These are phyloP conservation scores for Sander vitreus DNA, from an alignment of 2,113 vertebrate species.

Conservation along the genomic window DNA sequence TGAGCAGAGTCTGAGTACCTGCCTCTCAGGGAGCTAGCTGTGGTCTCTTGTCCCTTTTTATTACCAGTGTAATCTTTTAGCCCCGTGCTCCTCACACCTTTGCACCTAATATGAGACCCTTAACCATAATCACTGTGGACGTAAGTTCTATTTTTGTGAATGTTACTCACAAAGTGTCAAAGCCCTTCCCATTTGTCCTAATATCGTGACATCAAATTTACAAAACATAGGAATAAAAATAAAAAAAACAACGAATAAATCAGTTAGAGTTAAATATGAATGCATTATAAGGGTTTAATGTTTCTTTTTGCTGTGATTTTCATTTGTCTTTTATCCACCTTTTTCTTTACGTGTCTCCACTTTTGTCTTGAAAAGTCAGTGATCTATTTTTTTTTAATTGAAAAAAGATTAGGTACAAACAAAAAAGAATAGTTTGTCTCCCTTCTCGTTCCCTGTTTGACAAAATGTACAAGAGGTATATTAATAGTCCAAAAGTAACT, in stretches of 20 bases:
- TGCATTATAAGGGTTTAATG: constrained; percentile 74
- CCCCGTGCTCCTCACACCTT: constrained; percentile 79
- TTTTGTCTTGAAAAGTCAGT: constrained; percentile 88
- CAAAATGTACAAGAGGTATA: constrained; percentile 82
- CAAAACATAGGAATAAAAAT: constrained; percentile 67
- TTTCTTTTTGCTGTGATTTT: constrained; percentile 79
- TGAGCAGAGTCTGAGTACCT: constrained; percentile 65
- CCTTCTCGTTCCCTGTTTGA: constrained; percentile 72
- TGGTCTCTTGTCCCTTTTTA: constrained; percentile 79
- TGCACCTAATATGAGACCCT: constrained; percentile 83
- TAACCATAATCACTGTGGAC: constrained; percentile 86
- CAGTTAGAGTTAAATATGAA: constrained; percentile 64
- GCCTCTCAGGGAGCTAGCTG: constrained; percentile 85
- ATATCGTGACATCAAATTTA: constrained; percentile 79
- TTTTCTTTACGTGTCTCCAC: constrained; percentile 75
- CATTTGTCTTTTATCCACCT: constrained; percentile 74
- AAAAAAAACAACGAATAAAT: constrained; percentile 55
- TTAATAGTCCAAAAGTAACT: constrained; percentile 80
- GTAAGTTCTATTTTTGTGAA: constrained; percentile 85
- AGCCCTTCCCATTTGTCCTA: constrained; percentile 78
- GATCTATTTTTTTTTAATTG: constrained; percentile 88
- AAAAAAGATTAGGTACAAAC: constrained; percentile 81
- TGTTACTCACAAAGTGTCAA: constrained; percentile 85
- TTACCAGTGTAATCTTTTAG: constrained; percentile 73
- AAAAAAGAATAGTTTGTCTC: constrained; percentile 67